Evolutionary conservation across 1,140 invertebrate species (phyloP), one percentile per base, ranked within the genome.

Genomic region (Drosophila santomea): DNA sequence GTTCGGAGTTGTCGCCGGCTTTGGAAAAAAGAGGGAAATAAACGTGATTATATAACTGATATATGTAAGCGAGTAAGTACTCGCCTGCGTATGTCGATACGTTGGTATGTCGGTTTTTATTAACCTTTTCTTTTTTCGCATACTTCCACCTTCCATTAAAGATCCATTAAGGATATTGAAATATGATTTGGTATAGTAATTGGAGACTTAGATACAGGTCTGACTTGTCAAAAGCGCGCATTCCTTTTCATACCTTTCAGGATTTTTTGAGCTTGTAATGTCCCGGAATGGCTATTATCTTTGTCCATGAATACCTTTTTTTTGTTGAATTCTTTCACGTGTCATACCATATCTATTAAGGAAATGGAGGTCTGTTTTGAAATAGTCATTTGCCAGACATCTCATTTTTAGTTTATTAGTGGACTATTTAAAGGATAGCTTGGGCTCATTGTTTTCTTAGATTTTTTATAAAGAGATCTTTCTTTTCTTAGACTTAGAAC

Each of bases 21-120:
- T 57, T 71, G 71, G 43, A 50, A 20, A 64, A 43, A 8, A 43
- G n/a, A 54, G 15, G 45, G 25, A 56, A 35, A 43, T 60, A 63
- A 63, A 56, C 58, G 55, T 71, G 74, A 78, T 78, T 69, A 78
- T 77, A 63, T 63, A 74, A 55, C 71, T 44, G 56, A 77, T 68
- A 41, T 60, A 48, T 41, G 52, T 39, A 17, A n/a, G 35, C 39
- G 28, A 54, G 60, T 45, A 25, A 48, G 62, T 54, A 54, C 47
- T 44, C 41, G 41, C 45, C 50, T 52, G 55, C 45, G 47, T 58
- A 23, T 48, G 43, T 59, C 38, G 25, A 2, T 32, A 32, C 8
- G 28, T 8, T 0, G 28, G 39, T 57, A 20, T 50, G 44, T 10
- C 45, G 23, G 17, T 32, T 60, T 63, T 45, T 64, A 67, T 50